Percentiles rank a stretch among this genome's conserved stretches.
These are phyloP conservation scores for Hartigia nigra DNA, from an alignment of 2,888 invertebrate genomes.

Conservation along the genomic window DNA sequence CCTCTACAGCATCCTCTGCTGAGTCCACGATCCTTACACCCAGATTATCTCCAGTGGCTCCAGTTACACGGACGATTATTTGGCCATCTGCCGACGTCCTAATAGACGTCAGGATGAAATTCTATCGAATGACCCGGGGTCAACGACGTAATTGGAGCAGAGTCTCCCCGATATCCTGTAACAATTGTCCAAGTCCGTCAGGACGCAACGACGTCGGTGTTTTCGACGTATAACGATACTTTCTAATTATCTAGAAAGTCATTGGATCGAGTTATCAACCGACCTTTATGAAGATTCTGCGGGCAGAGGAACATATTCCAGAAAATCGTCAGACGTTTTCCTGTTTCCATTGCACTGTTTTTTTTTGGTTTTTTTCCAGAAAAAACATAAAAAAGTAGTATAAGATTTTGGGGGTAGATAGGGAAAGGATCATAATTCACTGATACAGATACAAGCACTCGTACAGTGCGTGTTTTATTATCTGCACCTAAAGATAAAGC, in stretches of 20 bases:
- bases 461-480: background rate
- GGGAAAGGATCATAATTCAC: background rate
- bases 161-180: background rate
- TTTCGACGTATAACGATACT: background rate
- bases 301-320: background rate
- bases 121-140: background rate
- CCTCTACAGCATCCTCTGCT: background rate
- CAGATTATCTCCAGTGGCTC: background rate
- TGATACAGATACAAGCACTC: background rate
- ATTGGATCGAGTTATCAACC: background rate
- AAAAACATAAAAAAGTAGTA: background rate
- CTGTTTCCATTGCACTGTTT: background rate
- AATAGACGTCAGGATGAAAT: background rate
- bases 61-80: background rate
- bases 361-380: too few relatives aligned
- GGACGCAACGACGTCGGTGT: background rate
- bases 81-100: background rate
- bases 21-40: background rate
- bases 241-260: too few relatives aligned
- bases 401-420: background rate
- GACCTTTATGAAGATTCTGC: background rate
- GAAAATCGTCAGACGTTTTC: background rate
- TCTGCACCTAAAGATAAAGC: background rate
- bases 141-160: background rate
- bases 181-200: background rate